Percentiles rank a stretch among this genome's conserved stretches.
These are phyloP conservation scores for Athalia circularis DNA, from an alignment of 2,888 invertebrate genomes.

Conservation along the genomic window DNA sequence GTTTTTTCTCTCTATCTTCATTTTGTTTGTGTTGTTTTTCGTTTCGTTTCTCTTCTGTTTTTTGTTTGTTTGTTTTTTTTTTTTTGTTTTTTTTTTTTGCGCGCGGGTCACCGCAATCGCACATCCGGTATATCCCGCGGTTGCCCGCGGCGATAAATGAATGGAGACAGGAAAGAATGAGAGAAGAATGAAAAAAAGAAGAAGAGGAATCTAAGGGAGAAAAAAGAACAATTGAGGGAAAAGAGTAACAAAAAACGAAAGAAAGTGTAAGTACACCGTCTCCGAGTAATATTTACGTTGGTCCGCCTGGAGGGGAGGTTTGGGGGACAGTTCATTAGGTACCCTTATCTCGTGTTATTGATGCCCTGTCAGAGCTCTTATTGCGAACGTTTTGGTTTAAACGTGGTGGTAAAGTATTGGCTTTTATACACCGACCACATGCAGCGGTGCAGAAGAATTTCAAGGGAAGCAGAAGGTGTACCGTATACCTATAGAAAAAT, in stretches of 20 bases:
- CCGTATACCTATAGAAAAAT: too few relatives aligned
- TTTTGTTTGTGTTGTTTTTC: not conserved
- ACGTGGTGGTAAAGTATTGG: not conserved
- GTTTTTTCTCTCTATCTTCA: not conserved
- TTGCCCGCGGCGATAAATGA: not conserved
- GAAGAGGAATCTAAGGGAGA: not conserved
- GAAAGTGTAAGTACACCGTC: constrained; percentile 5
- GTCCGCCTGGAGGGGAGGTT: not conserved
- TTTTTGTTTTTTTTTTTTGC: not conserved
- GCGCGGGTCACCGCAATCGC: too few relatives aligned
- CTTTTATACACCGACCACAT: too few relatives aligned
- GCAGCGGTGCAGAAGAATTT: too few relatives aligned
- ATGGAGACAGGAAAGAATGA: not conserved
- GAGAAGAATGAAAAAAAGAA: not conserved
- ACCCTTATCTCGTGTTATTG: constrained; percentile 33
- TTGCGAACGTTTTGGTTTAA: constrained; percentile 17
- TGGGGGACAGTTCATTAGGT: constrained; percentile 36
- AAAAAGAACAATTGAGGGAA: not conserved
- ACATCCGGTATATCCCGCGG: too few relatives aligned
- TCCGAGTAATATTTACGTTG: constrained; percentile 36
- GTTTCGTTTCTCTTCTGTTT: too few relatives aligned
- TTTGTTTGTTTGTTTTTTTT: not conserved
- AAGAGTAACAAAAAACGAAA: not conserved
- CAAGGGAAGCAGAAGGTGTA: too few relatives aligned
- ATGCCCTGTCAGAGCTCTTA: constrained; percentile 39